A percentile compares a stretch with the other conserved stretches of the same genome.
Evolutionary conservation across 53 echinoderm and acorn worm genomes (phyloP).

Genomic region (Zoroaster sp.): DNA sequence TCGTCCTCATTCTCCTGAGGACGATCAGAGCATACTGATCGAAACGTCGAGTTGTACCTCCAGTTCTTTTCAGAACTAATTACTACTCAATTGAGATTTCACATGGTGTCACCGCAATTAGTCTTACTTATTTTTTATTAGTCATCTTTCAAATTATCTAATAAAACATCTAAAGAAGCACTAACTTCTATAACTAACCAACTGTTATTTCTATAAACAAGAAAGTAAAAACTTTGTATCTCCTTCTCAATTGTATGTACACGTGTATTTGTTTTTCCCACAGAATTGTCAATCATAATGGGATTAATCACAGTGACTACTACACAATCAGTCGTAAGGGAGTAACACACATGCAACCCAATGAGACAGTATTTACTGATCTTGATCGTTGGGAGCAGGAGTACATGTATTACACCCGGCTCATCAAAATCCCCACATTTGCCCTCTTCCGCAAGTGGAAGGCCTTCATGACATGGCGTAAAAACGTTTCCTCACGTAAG

Average conservation of each 20-base stretch:
- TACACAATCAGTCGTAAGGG: slow-evolving; percentile 97
- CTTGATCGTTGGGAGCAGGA: slow-evolving; percentile 99
- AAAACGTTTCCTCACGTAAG: slow-evolving; percentile 84
- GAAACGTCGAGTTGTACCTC: no score
- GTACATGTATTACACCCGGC: slow-evolving; percentile 85
- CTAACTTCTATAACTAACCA: no score
- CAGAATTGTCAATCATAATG: slow-evolving; percentile 94
- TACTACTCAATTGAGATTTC: no score
- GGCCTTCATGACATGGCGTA: slow-evolving; percentile 97
- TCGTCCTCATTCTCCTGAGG: no score
- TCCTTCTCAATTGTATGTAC: background rate
- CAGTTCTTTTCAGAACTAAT: no score
- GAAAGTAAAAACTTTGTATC: background rate
- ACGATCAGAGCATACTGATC: no score
- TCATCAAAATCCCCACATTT: slow-evolving; percentile 87
- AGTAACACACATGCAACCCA: slow-evolving; percentile 81
- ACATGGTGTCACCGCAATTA: no score
- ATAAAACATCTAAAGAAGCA: no score
- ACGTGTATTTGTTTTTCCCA: no score
- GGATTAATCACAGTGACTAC: slow-evolving; percentile 90
- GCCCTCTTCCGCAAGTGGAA: slow-evolving; percentile 98
- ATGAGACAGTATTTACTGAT: slow-evolving; percentile 96
- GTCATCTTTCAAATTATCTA: no score
- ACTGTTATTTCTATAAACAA: background rate
- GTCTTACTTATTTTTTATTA: no score